Evolutionary conservation across 2,113 vertebrate species (phyloP).

Genomic region (Menura novaehollandiae): DNA sequence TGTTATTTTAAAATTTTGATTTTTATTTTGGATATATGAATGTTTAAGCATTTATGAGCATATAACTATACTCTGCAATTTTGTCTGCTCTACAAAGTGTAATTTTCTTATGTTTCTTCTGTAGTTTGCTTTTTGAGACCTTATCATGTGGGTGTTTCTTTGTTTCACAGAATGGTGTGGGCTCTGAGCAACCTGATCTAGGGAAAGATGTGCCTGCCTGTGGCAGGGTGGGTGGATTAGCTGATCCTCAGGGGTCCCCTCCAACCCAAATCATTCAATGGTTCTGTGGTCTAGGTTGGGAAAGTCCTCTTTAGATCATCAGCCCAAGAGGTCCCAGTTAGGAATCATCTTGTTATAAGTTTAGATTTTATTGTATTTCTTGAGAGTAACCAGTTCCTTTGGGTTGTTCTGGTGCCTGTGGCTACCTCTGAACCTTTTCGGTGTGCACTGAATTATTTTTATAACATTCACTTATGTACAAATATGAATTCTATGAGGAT

Average conservation of each 20-base stretch:
- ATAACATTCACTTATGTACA: neutral
- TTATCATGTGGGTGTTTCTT: neutral
- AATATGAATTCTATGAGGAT: neutral
- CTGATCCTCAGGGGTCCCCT: neutral
- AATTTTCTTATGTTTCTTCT: neutral
- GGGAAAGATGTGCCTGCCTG: neutral
- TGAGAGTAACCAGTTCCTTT: neutral
- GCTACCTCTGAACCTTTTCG: neutral
- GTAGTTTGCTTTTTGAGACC: neutral
- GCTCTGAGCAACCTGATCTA: neutral
- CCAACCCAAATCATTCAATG: neutral
- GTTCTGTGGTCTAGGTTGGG: neutral
- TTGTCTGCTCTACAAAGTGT: neutral
- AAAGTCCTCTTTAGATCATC: neutral
- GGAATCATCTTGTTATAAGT: neutral
- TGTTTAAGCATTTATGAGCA: neutral
- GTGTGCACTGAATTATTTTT: neutral
- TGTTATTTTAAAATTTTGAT: neutral
- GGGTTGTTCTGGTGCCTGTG: neutral
- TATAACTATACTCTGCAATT: neutral
- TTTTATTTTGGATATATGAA: neutral
- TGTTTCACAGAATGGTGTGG: neutral
- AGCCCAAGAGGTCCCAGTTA: neutral
- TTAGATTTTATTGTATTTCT: neutral
- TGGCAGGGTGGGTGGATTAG: neutral